Conservation (phyloP, 2,797 vertebrate species). For the Clamator glandarius region DNA sequence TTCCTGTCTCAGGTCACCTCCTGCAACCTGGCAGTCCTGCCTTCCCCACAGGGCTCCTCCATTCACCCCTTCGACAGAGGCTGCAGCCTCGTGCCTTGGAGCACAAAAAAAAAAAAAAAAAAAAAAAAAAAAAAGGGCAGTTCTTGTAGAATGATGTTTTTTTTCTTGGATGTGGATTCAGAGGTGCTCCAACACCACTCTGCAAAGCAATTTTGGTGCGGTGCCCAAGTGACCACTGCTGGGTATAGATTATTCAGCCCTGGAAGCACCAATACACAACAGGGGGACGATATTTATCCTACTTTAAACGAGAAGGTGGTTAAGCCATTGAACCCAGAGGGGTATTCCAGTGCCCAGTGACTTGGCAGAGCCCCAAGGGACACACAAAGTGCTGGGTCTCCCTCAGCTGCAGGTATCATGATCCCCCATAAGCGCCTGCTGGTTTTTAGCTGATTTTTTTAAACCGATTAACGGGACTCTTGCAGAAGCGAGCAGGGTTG, state of each 20-base stretch:
- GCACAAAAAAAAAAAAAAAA: too few species aligned
- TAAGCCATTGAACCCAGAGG: neutral
- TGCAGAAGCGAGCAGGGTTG: neutral
- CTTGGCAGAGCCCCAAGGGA: neutral
- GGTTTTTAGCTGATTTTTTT: fast-evolving
- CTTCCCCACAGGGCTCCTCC: neutral
- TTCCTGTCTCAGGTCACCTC: neutral
- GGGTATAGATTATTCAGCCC: neutral
- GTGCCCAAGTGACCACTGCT: neutral
- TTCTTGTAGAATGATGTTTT: neutral
- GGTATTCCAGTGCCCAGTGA: neutral
- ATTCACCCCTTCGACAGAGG: fast-evolving
- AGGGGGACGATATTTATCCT: neutral
- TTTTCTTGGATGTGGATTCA: neutral
- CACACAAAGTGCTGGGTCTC: neutral
- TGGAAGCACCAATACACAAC: neutral
- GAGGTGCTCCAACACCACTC: neutral
- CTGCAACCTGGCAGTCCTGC: neutral
- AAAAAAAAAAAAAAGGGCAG: too few species aligned
- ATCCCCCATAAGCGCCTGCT: neutral
- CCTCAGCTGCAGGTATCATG: neutral
- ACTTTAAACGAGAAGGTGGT: neutral
- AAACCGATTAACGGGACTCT: neutral
- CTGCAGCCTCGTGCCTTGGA: neutral
- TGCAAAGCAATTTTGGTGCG: neutral